phyloP scores from a whole-genome alignment of 1,140 invertebrate genomes.

The Plutomurus gul region DNA sequence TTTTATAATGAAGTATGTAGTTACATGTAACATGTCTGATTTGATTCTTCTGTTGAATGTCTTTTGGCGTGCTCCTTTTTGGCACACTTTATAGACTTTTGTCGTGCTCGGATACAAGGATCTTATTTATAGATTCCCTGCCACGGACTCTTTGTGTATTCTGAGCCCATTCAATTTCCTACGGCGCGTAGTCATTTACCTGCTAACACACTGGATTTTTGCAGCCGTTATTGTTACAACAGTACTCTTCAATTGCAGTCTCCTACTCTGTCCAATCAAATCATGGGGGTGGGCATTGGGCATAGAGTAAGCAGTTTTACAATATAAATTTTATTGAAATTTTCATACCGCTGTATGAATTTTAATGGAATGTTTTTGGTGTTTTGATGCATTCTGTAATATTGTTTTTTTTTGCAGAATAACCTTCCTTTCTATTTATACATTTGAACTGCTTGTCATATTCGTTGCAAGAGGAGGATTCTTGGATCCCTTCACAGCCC shows the following conservation, averaged over 20 bases:
- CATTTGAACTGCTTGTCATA: not conserved
- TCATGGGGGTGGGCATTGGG: not conserved
- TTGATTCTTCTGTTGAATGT: not conserved
- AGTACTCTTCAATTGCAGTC: not conserved
- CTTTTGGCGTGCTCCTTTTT: not conserved
- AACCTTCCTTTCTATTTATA: not conserved
- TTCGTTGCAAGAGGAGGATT: constrained; percentile 10
- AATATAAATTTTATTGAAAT: not conserved
- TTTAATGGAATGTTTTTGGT: not conserved
- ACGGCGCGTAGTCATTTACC: not conserved
- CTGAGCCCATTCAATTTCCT: not conserved
- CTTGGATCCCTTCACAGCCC: not conserved
- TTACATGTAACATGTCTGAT: not conserved
- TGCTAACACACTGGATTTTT: constrained; percentile 5
- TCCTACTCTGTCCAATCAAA: not conserved
- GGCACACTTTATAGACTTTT: not conserved
- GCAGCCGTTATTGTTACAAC: not conserved
- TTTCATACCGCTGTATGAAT: not conserved
- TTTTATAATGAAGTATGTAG: not conserved
- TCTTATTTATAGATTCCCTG: not conserved
- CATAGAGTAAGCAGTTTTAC: constrained; percentile 5
- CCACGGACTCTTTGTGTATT: not conserved
- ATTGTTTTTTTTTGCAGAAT: not conserved
- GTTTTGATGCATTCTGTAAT: not conserved
- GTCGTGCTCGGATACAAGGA: not conserved